These are phyloP conservation scores for Apeltes quadracus DNA, from an alignment of 2,113 vertebrate genomes.

Conservation along the genomic window DNA sequence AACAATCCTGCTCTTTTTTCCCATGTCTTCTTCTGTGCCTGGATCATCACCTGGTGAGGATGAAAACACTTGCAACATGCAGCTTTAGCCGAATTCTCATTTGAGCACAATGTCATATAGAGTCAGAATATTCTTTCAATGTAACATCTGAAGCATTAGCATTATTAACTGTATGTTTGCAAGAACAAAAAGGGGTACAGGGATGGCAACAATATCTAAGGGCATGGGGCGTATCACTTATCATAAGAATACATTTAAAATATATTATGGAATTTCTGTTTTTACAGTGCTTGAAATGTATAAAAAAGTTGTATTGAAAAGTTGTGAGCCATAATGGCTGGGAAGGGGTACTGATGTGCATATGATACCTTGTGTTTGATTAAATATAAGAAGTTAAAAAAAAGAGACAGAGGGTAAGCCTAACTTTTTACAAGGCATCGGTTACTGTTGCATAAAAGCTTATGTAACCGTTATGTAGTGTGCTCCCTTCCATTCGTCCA, in stretches of 20 bases:
- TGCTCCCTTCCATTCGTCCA: constrained; percentile 18
- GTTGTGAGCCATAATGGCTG: neutral
- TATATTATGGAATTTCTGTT: too few relatives aligned
- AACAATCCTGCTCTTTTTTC: neutral
- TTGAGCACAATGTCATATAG: neutral
- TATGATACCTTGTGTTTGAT: neutral
- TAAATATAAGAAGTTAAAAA: too few relatives aligned
- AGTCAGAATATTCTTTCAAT: neutral
- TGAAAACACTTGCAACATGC: neutral
- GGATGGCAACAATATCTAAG: too few relatives aligned
- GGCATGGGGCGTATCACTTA: neutral
- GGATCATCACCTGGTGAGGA: neutral
- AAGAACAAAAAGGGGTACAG: neutral
- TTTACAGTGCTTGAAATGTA: neutral
- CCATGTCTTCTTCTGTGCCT: neutral
- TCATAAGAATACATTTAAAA: too few relatives aligned
- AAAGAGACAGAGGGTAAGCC: neutral
- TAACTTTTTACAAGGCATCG: neutral
- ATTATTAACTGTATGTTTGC: neutral
- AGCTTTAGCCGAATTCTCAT: neutral
- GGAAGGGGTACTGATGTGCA: neutral
- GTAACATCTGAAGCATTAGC: neutral
- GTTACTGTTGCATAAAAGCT: neutral
- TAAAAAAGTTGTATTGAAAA: neutral
- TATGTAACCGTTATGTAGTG: constrained; percentile 34